Conservation (phyloP, 2,113 vertebrate genomes). For the Corythornis cristatus region DNA sequence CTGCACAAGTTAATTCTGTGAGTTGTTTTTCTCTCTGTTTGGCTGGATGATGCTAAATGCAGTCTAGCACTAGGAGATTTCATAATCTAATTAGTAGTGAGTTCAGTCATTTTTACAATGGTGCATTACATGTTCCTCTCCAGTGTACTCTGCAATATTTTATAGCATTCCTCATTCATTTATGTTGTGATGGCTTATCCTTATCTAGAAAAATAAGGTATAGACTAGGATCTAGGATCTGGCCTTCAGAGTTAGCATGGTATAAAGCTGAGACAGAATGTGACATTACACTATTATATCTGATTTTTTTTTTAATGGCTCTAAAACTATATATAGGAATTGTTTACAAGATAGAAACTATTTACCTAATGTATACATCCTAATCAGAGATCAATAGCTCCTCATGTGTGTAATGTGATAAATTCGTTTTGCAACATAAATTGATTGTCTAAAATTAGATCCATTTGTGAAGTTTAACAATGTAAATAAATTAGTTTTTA, state of each 20-base stretch:
- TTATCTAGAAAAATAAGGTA: not conserved
- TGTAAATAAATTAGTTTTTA: conserved; percentile 4
- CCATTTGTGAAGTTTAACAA: not conserved
- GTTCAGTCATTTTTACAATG: not conserved
- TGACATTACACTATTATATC: not conserved
- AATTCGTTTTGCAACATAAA: not conserved
- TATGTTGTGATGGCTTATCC: not conserved
- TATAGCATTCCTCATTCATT: not conserved
- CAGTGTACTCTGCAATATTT: not conserved
- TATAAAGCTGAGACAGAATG: not conserved
- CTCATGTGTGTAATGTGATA: not conserved
- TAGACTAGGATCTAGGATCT: not conserved
- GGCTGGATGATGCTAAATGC: not conserved
- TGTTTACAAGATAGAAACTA: not conserved
- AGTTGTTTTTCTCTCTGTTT: not conserved
- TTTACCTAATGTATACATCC: not conserved
- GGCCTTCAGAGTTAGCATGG: not conserved
- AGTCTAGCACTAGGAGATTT: not conserved
- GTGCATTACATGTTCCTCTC: not conserved
- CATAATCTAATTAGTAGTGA: not conserved
- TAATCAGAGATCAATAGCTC: not conserved
- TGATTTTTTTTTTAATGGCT: not conserved
- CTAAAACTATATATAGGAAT: not conserved
- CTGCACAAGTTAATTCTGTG: not conserved
- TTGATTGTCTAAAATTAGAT: not conserved